These are phyloP conservation scores for Ricordea florida DNA, from an alignment of 92 coral and sea anemone genomes.

Conservation along the genomic window DNA sequence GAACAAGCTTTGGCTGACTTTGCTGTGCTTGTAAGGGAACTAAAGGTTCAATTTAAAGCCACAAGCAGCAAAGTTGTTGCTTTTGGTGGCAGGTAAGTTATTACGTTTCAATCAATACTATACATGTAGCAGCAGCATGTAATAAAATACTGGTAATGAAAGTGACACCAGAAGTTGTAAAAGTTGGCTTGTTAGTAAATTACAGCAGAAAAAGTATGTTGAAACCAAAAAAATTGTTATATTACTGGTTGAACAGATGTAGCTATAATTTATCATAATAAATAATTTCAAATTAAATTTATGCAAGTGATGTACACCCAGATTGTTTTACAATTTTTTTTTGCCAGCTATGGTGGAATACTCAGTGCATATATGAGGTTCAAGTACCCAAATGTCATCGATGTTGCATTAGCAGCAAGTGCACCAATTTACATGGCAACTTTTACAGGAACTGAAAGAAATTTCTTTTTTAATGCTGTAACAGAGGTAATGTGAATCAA, in stretches of 20 bases:
- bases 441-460: constrained; percentile 47
- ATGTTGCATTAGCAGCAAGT: constrained; percentile 95
- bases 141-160: too few species aligned
- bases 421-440: constrained; percentile 90
- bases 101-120: not conserved
- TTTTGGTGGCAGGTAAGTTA: constrained; percentile 86
- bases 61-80: constrained; percentile 82
- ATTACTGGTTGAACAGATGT: too few species aligned
- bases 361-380: constrained; percentile 93
- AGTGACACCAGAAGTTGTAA: too few species aligned
- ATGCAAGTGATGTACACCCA: not conserved
- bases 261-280: too few species aligned
- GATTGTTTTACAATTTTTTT: not conserved
- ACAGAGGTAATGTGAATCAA: constrained; percentile 79
- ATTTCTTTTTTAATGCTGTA: constrained; percentile 87
- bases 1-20: constrained; percentile 98
- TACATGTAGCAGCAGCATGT: too few species aligned
- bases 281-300: too few species aligned
- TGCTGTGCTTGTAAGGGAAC: constrained; percentile 71
- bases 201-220: too few species aligned
- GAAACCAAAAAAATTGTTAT: too few species aligned
- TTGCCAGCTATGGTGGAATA: constrained; percentile 91
- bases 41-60: constrained; percentile 74
- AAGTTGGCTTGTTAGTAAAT: too few species aligned
- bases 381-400: constrained; percentile 88